Conservation (phyloP, 2,113 vertebrate species). For the Colossoma macropomum region DNA sequence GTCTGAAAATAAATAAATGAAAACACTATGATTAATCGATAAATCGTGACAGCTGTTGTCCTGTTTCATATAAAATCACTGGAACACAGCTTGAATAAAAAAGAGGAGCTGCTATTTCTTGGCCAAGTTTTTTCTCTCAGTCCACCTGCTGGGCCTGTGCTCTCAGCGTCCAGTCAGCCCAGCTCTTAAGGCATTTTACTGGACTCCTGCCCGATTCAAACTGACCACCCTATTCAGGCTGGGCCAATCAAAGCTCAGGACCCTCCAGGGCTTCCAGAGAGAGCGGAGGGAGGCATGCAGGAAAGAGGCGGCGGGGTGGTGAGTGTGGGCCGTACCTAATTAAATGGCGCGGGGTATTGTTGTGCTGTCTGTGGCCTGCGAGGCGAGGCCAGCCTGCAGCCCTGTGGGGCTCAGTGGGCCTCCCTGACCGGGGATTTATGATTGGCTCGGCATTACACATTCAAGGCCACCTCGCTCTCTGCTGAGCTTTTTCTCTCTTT, state of each 20-base stretch:
- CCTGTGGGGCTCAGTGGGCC: background rate
- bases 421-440: constrained; percentile 43
- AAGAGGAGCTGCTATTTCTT: background rate
- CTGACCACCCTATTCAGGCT: constrained; percentile 37
- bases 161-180: background rate
- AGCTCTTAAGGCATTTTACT: constrained; percentile 17
- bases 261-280: constrained; percentile 14
- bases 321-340: constrained; percentile 48
- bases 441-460: constrained; percentile 42
- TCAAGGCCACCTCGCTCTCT: constrained; percentile 30
- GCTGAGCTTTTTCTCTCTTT: background rate
- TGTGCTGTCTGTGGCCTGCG: constrained; percentile 40
- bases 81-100: background rate
- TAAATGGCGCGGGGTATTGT: constrained; percentile 51
- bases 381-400: constrained; percentile 41
- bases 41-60: background rate
- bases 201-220: constrained; percentile 41
- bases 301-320: background rate
- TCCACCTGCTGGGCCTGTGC: constrained; percentile 22
- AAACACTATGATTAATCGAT: background rate
- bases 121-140: background rate
- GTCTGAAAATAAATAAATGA: too few relatives aligned
- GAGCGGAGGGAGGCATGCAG: constrained; percentile 2
- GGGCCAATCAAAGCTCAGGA: constrained; percentile 43
- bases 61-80: background rate